A percentile compares a stretch with the other conserved stretches of the same genome.
Evolutionary conservation across 2,113 vertebrate species (phyloP).

Genomic region (Pituophis catenifer): DNA sequence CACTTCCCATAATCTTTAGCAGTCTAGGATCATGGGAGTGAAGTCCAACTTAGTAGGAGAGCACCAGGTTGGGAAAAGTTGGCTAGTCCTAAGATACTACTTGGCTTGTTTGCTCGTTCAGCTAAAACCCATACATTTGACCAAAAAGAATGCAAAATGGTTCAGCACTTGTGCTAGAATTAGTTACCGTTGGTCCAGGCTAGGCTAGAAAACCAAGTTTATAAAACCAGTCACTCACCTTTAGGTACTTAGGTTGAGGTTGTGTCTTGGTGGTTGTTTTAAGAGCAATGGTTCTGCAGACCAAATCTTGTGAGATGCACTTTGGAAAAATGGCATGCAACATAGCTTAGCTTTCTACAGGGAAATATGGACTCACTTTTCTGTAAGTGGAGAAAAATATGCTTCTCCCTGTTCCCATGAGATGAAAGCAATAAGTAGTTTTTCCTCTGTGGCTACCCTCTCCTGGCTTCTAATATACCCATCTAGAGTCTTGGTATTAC

Average conservation of each 20-base stretch:
- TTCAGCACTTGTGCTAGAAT: not conserved
- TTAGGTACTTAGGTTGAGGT: conserved; percentile 54
- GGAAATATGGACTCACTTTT: not conserved
- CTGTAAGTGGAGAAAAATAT: not conserved
- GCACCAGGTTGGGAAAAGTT: not conserved
- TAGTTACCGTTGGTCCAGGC: not conserved
- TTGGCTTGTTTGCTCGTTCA: not conserved
- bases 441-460: not conserved
- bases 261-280: not conserved
- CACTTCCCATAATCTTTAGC: not conserved
- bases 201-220: not conserved
- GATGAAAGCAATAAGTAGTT: not conserved
- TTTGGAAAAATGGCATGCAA: not conserved
- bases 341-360: not conserved
- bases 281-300: not conserved
- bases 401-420: not conserved
- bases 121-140: not conserved
- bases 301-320: not conserved
- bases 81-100: not conserved
- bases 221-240: conserved; percentile 13
- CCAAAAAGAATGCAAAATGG: not conserved
- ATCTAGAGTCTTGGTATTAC: not conserved
- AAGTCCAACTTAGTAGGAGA: not conserved
- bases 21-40: not conserved
- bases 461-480: not conserved